Evolutionary conservation across 2,113 vertebrate genomes (phyloP), one percentile per base, ranked within the genome.

Genomic region (Zosterops japonicus): DNA sequence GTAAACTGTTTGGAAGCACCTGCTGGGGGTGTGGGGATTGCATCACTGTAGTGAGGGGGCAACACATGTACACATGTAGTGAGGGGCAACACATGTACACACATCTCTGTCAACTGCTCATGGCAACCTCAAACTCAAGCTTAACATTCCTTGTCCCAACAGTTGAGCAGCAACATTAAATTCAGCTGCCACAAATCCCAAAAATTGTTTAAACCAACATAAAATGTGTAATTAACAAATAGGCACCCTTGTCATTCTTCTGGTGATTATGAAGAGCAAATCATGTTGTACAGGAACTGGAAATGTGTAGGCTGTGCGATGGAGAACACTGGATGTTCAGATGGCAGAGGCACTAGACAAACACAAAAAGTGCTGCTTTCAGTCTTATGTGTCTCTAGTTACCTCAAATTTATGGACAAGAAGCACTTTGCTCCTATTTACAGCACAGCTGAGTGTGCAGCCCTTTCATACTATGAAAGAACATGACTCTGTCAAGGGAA

Each of bases 41-140:
- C 39, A 39, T 39, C 39, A 39, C n/a, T n/a, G n/a, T n/a, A n/a
- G n/a, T n/a, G n/a, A n/a, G n/a, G n/a, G n/a, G n/a, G n/a, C 95
- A 97, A 90, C 96, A 33, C 53, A 87, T 9, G 11, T 42, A 65
- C 31, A 41, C 27, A 36, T n/a, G n/a, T n/a, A n/a, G n/a, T n/a
- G n/a, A n/a, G n/a, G n/a, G n/a, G n/a, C 95, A 97, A 90, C 96
- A 33, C 53, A 87, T 9, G 11, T 42, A 65, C 31, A 41, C 27
- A 36, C 78, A 71, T 80, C 89, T 87, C 29, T 84, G 42, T n/a
- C 50, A 92, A 76, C 60, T 61, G 49, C 72, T 96, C 94, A 94
- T 83, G 39, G 61, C 50, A 87, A 61, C 65, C 44, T 93, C 95
- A 92, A 96, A 76, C 49, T 74, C 82, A 92, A 63, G 22, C 18